These are phyloP conservation scores for Thalassophryne amazonica DNA, from an alignment of 2,797 vertebrate species.

Conservation along the genomic window DNA sequence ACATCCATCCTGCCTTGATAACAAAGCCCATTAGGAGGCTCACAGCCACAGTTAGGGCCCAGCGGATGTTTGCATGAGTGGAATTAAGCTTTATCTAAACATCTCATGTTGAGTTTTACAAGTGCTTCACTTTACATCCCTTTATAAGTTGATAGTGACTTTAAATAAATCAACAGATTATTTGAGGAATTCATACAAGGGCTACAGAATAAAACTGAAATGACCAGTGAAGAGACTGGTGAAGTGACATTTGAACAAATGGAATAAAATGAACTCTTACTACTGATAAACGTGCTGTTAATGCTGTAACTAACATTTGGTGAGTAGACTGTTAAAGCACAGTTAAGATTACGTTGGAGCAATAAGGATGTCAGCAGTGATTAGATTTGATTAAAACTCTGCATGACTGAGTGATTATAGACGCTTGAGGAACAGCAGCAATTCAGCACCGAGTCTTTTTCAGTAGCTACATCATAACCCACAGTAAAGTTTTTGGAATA, in stretches of 20 bases:
- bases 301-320: no score
- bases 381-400: no score
- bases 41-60: constrained; percentile 25
- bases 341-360: no score
- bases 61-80: constrained; percentile 34
- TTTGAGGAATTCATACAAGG: not conserved
- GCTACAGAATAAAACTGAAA: no score
- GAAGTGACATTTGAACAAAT: no score
- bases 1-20: constrained; percentile 51
- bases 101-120: constrained; percentile 26
- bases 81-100: constrained; percentile 42
- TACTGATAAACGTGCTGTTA: not conserved
- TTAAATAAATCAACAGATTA: constrained; percentile 10
- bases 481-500: no score
- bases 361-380: no score
- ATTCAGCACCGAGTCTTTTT: no score
- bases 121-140: constrained; percentile 17
- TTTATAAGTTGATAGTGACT: constrained; percentile 20
- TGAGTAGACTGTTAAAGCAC: no score
- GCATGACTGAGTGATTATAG: no score
- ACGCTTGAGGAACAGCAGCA: no score
- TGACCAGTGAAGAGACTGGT: not conserved
- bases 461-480: no score
- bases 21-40: constrained; percentile 52
- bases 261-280: not conserved